phyloP scores from a whole-genome alignment of 2,888 invertebrate species.

The Dinocampus coccinellae region DNA sequence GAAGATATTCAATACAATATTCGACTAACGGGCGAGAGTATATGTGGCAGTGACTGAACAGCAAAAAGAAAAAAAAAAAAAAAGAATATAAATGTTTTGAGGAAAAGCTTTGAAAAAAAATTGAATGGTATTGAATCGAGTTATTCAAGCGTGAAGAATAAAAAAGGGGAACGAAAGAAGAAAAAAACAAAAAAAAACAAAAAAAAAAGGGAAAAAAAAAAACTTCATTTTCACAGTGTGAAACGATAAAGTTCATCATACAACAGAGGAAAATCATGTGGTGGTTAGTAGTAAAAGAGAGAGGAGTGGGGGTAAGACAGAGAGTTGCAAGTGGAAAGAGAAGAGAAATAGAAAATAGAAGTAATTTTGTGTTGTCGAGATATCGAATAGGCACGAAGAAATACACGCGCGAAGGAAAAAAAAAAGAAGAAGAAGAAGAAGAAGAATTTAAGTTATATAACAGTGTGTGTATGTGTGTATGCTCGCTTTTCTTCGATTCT shows the following conservation, averaged over 20 bases:
- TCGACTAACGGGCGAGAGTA: background rate
- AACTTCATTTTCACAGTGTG: constrained; percentile 14
- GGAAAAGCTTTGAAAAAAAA: background rate
- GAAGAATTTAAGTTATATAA: background rate
- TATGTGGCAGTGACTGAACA: background rate
- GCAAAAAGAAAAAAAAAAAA: background rate
- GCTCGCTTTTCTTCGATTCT: constrained; percentile 37
- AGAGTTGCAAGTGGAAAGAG: background rate
- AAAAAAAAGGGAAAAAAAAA: background rate
- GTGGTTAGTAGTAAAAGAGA: no score
- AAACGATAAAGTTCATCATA: constrained; percentile 9
- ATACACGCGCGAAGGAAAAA: background rate
- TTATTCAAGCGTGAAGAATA: background rate
- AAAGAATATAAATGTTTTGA: background rate
- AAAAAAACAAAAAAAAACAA: no score
- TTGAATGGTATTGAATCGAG: background rate
- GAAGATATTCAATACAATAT: background rate
- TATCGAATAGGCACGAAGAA: background rate
- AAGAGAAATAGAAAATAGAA: background rate
- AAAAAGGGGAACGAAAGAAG: no score
- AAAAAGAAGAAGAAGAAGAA: background rate
- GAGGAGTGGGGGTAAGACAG: background rate
- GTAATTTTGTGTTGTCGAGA: constrained; percentile 21
- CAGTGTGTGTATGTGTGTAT: background rate
- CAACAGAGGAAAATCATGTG: background rate